A percentile compares a stretch with the other conserved stretches of the same genome.
phyloP scores from a whole-genome alignment of 2,113 vertebrate genomes.

The Nyctibius bracteatus region DNA sequence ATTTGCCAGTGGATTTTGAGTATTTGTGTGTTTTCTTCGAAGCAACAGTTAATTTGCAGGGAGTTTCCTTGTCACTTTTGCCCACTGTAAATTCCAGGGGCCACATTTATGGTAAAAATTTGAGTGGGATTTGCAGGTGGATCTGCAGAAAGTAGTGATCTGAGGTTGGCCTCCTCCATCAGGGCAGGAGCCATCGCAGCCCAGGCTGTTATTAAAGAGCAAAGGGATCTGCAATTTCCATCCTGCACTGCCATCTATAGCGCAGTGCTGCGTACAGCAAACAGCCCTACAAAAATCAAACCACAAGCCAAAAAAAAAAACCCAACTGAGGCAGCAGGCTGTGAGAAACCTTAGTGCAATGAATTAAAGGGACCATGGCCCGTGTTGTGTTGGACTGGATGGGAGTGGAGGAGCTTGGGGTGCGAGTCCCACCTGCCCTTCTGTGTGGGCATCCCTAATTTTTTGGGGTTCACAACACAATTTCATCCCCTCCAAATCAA shows the following conservation, averaged over 20 bases:
- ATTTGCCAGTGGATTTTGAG: background rate
- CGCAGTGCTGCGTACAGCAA: background rate
- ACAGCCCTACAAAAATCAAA: background rate
- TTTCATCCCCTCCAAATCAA: background rate
- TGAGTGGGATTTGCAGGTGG: background rate
- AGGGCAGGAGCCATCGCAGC: background rate
- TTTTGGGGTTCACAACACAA: background rate
- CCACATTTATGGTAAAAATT: background rate
- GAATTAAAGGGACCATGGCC: background rate
- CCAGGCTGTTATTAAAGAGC: background rate
- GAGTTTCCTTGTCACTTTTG: background rate
- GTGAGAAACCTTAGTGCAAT: background rate
- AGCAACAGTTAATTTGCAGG: background rate
- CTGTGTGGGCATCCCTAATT: background rate
- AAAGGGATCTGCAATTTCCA: background rate
- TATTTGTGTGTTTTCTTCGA: background rate
- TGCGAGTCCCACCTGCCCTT: background rate
- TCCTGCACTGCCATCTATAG: constrained; percentile 72
- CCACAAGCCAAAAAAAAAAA: background rate
- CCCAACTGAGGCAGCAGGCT: background rate
- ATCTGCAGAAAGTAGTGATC: background rate
- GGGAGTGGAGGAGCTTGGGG: background rate
- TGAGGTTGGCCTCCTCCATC: background rate
- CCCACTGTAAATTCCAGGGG: background rate
- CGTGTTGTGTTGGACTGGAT: background rate